Evolutionary conservation across 2,888 invertebrate genomes (phyloP).

Genomic region (Seladonia tumulorum): DNA sequence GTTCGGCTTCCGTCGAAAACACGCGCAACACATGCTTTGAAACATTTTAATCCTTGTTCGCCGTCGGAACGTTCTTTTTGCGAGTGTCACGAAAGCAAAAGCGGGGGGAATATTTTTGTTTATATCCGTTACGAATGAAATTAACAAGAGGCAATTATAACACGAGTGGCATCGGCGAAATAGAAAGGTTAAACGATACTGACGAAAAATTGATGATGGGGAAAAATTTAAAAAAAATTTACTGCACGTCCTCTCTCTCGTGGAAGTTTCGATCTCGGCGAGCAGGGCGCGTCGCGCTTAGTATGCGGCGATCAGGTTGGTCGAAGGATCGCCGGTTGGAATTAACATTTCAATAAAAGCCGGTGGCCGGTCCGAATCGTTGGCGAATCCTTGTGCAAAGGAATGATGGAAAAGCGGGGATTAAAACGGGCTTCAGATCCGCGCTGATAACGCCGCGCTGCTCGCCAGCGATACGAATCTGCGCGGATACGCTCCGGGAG

Average conservation of each 20-base stretch:
- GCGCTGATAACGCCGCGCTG: conserved; percentile 37
- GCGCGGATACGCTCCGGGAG: conserved; percentile 1
- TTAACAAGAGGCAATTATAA: not conserved
- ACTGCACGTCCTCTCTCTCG: not conserved
- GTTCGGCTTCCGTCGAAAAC: not conserved
- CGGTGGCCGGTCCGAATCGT: not conserved
- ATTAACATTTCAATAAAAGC: conserved; percentile 56
- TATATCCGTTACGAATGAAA: conserved; percentile 6
- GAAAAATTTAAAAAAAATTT: too few relatives aligned
- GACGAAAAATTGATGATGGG: too few relatives aligned
- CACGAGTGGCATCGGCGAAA: not conserved
- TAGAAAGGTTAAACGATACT: too few relatives aligned
- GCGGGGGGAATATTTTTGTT: not conserved
- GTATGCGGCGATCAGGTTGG: conserved; percentile 26
- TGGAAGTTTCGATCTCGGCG: not conserved
- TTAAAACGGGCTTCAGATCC: conserved; percentile 40
- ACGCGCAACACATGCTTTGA: not conserved
- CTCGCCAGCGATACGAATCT: conserved; percentile 44
- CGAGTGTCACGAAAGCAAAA: not conserved
- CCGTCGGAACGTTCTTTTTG: not conserved
- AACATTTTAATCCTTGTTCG: not conserved
- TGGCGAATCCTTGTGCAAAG: not conserved
- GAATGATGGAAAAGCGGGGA: conserved; percentile 51
- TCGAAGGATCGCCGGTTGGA: conserved; percentile 22
- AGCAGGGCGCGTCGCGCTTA: conserved; percentile 11